These are phyloP conservation scores for Chrosomus eos DNA, from an alignment of 2,797 vertebrate genomes.

Conservation along the genomic window DNA sequence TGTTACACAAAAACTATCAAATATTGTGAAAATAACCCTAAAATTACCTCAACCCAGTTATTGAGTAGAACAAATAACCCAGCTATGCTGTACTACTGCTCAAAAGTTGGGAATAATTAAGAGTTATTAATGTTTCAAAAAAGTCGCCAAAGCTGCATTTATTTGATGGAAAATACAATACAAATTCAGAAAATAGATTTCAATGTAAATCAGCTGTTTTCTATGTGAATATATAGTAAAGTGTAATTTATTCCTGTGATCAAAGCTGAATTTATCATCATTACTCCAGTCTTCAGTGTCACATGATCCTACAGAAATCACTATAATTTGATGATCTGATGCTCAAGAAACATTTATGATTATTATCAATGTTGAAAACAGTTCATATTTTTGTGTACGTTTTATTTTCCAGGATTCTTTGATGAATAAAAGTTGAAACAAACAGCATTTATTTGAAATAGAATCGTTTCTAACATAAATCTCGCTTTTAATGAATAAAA, in stretches of 20 bases:
- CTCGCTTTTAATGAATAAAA: background rate
- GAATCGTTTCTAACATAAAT: background rate
- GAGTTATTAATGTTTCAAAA: background rate
- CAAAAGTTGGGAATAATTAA: background rate
- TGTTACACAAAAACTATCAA: background rate
- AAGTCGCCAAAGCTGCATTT: background rate
- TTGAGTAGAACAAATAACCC: background rate
- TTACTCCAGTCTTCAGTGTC: background rate
- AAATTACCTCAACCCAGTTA: background rate
- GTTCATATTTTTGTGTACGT: background rate
- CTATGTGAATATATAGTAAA: no score
- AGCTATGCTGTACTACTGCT: background rate
- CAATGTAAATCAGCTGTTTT: background rate
- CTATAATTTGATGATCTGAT: background rate
- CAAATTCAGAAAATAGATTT: background rate
- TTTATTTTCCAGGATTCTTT: background rate
- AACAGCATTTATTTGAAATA: background rate
- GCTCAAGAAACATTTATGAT: background rate
- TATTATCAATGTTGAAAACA: background rate
- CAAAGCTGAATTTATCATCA: background rate
- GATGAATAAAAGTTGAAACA: background rate
- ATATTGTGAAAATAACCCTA: background rate
- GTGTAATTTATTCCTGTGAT: background rate
- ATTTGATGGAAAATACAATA: background rate
- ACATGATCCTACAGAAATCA: background rate